A percentile compares a stretch with the other conserved stretches of the same genome.
Conservation (phyloP, 2,113 vertebrate species). For the Hippopotamus amphibius region DNA sequence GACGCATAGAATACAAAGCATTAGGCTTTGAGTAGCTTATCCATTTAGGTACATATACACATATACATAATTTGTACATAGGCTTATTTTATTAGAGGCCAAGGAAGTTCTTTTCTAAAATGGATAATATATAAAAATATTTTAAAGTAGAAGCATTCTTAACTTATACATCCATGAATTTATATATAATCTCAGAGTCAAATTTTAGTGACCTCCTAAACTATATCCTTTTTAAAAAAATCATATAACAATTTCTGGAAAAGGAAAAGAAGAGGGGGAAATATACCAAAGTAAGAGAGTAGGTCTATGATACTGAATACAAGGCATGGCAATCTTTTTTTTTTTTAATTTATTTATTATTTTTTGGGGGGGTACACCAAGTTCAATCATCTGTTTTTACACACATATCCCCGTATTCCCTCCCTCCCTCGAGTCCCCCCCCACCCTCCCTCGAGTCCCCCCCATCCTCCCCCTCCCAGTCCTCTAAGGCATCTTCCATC, state of each 20-base stretch:
- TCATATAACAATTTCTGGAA: background rate
- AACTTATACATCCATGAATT: background rate
- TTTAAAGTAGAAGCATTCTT: constrained; percentile 24
- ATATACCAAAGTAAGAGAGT: background rate
- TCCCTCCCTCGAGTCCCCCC: no score
- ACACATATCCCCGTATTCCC: no score
- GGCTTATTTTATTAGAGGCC: background rate
- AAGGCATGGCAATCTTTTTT: background rate
- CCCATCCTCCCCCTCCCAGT: no score
- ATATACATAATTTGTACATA: background rate
- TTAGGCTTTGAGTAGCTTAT: background rate
- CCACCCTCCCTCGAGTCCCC: no score
- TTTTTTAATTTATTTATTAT: no score
- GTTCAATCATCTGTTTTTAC: no score
- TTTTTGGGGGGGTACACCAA: no score
- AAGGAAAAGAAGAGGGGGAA: background rate
- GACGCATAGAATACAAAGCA: background rate
- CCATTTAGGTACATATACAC: background rate
- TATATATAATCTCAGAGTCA: background rate
- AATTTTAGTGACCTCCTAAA: background rate
- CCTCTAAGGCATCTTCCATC: no score
- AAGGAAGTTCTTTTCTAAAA: constrained; percentile 20
- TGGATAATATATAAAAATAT: background rate
- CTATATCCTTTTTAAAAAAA: background rate
- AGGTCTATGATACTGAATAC: background rate